Evolutionary conservation across 2,888 invertebrate genomes (phyloP).

Genomic region (Tortricodes alternella): DNA sequence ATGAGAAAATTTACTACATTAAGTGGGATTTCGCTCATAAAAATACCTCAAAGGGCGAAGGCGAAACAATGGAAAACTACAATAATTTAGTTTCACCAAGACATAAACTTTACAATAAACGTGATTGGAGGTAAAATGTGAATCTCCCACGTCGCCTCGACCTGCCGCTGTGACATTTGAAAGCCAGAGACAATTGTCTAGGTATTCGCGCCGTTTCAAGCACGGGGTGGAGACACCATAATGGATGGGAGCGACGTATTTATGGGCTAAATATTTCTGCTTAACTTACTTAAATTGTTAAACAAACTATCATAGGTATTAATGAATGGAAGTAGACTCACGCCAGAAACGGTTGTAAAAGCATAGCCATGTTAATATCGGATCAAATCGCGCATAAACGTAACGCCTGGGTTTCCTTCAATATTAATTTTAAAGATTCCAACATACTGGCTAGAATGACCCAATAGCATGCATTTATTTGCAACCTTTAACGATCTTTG

Average conservation of each 20-base stretch:
- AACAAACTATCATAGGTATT: neutral
- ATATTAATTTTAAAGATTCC: too few species aligned
- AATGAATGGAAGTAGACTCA: too few species aligned
- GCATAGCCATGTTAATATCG: too few species aligned
- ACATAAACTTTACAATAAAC: slow-evolving; percentile 44
- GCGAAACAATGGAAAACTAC: slow-evolving; percentile 6
- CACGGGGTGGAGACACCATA: slow-evolving; percentile 35
- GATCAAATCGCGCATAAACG: too few species aligned
- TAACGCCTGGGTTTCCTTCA: too few species aligned
- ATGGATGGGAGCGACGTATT: slow-evolving; percentile 9
- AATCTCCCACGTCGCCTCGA: slow-evolving; percentile 62
- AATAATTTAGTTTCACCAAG: slow-evolving; percentile 33
- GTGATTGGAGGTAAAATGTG: slow-evolving; percentile 60
- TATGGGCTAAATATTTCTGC: slow-evolving; percentile 3
- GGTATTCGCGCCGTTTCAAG: slow-evolving; percentile 38
- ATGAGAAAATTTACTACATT: too few species aligned
- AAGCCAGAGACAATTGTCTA: slow-evolving; percentile 53
- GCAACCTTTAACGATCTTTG: too few species aligned
- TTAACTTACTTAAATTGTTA: neutral
- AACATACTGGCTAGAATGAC: too few species aligned
- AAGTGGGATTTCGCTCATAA: too few species aligned
- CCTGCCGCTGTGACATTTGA: slow-evolving; percentile 70
- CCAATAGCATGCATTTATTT: too few species aligned
- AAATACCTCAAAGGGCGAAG: slow-evolving; percentile 9
- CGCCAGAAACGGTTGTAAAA: too few species aligned